Percentiles rank a stretch among this genome's conserved stretches.
These are phyloP conservation scores for Eleutherodactylus coqui DNA, from an alignment of 2,797 vertebrate genomes.

Conservation along the genomic window DNA sequence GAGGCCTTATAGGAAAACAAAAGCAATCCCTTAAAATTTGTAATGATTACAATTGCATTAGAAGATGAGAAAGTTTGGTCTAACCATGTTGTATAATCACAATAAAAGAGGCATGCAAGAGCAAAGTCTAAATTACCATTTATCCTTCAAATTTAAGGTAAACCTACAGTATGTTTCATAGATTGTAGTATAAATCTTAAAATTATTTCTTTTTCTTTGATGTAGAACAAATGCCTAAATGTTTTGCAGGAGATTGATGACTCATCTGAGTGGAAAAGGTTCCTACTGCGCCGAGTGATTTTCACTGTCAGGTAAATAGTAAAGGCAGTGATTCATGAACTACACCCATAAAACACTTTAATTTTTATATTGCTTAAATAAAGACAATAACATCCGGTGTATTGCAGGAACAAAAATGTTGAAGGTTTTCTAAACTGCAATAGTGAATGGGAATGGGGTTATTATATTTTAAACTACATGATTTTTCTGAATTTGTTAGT, in stretches of 20 bases:
- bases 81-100: too few relatives aligned
- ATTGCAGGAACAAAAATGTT: neutral
- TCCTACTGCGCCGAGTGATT: conserved; percentile 35
- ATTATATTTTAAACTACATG: too few relatives aligned
- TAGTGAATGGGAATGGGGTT: conserved; percentile 1
- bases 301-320: conserved; percentile 23
- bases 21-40: too few relatives aligned
- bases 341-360: neutral
- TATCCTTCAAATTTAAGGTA: neutral
- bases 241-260: conserved; percentile 21
- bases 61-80: neutral
- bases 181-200: neutral
- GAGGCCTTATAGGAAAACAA: too few relatives aligned
- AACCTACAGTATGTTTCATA: neutral
- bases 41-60: neutral
- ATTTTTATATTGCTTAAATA: conserved; percentile 7
- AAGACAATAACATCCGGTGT: neutral
- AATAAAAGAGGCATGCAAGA: too few relatives aligned
- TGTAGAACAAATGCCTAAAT: conserved; percentile 20
- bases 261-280: neutral
- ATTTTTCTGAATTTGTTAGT: too few relatives aligned
- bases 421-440: neutral
- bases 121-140: neutral
- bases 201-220: neutral
- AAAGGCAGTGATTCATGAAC: conserved; percentile 28